These are phyloP conservation scores for Cinclus cinclus DNA, from an alignment of 2,113 vertebrate genomes.

Conservation along the genomic window DNA sequence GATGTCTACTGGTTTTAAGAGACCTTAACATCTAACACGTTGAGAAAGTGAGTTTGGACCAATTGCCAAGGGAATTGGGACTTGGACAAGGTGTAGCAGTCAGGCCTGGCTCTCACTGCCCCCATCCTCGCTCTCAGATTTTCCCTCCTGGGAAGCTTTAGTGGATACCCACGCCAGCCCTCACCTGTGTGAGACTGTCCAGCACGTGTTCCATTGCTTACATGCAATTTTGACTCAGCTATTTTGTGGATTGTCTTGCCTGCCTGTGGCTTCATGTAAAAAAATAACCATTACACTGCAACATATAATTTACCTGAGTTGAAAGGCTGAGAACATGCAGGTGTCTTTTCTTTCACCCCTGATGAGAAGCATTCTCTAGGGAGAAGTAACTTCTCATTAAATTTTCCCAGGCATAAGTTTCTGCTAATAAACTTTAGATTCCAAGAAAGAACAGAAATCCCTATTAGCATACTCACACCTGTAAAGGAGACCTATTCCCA, in stretches of 20 bases:
- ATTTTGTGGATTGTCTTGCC: background rate
- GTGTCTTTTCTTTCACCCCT: background rate
- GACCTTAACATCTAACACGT: background rate
- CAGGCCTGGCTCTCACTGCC: background rate
- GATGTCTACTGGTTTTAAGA: background rate
- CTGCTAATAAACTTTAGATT: background rate
- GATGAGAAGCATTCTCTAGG: background rate
- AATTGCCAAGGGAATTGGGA: background rate
- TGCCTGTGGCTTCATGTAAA: background rate
- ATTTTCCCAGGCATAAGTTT: background rate
- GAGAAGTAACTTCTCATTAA: background rate
- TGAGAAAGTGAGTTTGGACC: background rate
- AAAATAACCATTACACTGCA: background rate
- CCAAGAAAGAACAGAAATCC: background rate
- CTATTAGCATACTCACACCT: background rate
- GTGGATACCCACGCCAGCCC: background rate
- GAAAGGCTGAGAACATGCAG: background rate
- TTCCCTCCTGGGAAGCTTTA: background rate
- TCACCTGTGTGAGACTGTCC: background rate
- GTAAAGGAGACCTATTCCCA: background rate
- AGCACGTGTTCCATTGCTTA: fast-evolving
- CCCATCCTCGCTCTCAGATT: background rate
- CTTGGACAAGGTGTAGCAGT: background rate
- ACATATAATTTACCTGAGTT: background rate
- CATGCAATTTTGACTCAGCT: background rate